Evolutionary conservation across 2,797 vertebrate species (phyloP).

Genomic region (Enteromius fasciolatus): DNA sequence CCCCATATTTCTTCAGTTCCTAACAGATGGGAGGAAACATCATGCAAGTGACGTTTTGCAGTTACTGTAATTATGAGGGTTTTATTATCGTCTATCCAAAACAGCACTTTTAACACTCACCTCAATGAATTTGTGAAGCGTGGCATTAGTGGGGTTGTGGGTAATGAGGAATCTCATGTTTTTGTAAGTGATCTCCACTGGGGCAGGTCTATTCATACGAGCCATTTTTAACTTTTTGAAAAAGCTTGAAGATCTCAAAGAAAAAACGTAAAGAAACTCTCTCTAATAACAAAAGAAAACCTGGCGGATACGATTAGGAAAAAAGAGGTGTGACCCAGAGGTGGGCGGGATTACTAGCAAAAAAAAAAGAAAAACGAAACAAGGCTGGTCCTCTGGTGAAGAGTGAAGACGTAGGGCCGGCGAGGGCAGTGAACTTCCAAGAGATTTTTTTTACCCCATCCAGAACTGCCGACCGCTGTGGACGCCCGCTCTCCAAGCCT

Average conservation of each 20-base stretch:
- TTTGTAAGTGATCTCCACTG: conserved; percentile 99
- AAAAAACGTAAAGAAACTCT: conserved; percentile 60
- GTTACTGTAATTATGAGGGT: conserved; percentile 1
- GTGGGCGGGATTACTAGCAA: conserved; percentile 42
- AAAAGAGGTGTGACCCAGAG: conserved; percentile 54
- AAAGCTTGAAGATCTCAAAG: conserved; percentile 53
- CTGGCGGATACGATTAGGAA: conserved; percentile 63
- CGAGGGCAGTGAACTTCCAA: conserved; percentile 93
- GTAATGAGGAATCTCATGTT: conserved; percentile 99
- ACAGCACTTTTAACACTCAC: conserved; percentile 76
- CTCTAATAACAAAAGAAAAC: conserved; percentile 66
- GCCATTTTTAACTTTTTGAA: conserved; percentile 84
- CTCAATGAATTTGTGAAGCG: conserved; percentile 99
- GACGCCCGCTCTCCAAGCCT: conserved; percentile 83
- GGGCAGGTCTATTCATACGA: conserved; percentile 99
- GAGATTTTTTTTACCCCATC: conserved; percentile 93
- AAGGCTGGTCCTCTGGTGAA: conserved; percentile 88
- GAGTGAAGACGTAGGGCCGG: conserved; percentile 90
- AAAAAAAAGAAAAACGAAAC: conserved; percentile 71
- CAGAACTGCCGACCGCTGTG: conserved; percentile 89
- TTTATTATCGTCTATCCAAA: background rate
- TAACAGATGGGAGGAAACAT: conserved; percentile 57
- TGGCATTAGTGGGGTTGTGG: conserved; percentile 98
- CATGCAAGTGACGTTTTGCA: background rate
- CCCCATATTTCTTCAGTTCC: conserved; percentile 98